phyloP scores from a whole-genome alignment of 1,140 invertebrate species.

The Micrasema minimum region DNA sequence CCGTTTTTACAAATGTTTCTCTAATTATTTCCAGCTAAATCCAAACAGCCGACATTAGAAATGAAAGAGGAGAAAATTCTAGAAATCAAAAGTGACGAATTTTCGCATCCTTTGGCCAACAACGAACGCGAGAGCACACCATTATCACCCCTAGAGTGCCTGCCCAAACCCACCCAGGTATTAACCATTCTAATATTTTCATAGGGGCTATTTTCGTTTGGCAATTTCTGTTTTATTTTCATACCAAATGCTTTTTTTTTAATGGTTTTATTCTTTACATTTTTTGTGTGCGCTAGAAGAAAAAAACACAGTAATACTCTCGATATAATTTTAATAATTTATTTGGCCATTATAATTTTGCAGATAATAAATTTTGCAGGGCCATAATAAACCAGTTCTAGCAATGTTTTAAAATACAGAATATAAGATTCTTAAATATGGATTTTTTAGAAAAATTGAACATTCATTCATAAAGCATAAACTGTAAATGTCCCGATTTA shows the following conservation, averaged over 20 bases:
- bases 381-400: background rate
- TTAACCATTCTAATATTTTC: slow-evolving; percentile 41
- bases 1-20: too few species aligned
- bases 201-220: slow-evolving; percentile 6
- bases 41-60: slow-evolving; percentile 40
- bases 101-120: slow-evolving; percentile 20
- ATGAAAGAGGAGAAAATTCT: slow-evolving; percentile 38
- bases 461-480: background rate
- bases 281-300: slow-evolving; percentile 8
- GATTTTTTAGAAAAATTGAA: background rate
- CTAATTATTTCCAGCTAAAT: slow-evolving; percentile 43
- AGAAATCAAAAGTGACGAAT: slow-evolving; percentile 36
- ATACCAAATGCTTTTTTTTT: slow-evolving; percentile 32
- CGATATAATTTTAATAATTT: background rate
- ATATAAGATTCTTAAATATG: background rate
- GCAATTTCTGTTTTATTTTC: slow-evolving; percentile 37
- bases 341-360: background rate
- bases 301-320: background rate
- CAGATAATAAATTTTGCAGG: too few species aligned
- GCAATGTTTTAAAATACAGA: background rate
- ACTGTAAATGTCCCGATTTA: too few species aligned
- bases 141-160: slow-evolving; percentile 31
- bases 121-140: slow-evolving; percentile 22
- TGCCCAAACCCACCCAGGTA: slow-evolving; percentile 60
- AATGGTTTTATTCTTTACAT: slow-evolving; percentile 3